phyloP scores from a whole-genome alignment of 2,797 vertebrate species.

The Chanos chanos region DNA sequence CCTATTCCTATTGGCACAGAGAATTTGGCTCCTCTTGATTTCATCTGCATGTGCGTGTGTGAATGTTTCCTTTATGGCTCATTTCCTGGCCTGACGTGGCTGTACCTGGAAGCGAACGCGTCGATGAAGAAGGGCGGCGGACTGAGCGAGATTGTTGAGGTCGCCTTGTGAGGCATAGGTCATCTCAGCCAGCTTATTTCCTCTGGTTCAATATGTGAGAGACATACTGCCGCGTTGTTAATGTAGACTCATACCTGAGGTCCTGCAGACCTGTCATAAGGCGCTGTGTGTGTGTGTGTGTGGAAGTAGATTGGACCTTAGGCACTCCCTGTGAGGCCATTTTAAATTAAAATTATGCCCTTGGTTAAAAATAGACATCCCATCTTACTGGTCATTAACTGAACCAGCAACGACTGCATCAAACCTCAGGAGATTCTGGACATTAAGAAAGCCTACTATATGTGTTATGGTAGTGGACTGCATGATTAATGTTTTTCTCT shows the following conservation, averaged over 20 bases:
- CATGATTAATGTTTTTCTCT: conserved; percentile 14
- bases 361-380: conserved; percentile 36
- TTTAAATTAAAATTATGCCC: conserved; percentile 43
- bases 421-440: conserved; percentile 1
- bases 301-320: conserved; percentile 19
- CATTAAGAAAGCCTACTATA: not conserved
- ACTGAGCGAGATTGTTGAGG: no score
- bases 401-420: conserved; percentile 2
- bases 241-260: not conserved
- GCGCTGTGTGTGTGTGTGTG: conserved; percentile 2
- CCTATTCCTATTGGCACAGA: no score
- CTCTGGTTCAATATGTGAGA: no score
- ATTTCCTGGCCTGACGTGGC: no score
- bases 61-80: no score
- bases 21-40: no score
- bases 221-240: conserved; percentile 1
- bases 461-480: not conserved
- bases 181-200: no score
- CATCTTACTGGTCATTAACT: conserved; percentile 40
- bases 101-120: no score
- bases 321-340: not conserved
- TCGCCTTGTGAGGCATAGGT: no score
- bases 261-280: not conserved
- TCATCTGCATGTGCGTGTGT: no score
- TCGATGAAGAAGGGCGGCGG: no score